A percentile compares a stretch with the other conserved stretches of the same genome.
phyloP scores from a whole-genome alignment of 2,113 vertebrate genomes.

The Phrynosoma blainvillii region DNA sequence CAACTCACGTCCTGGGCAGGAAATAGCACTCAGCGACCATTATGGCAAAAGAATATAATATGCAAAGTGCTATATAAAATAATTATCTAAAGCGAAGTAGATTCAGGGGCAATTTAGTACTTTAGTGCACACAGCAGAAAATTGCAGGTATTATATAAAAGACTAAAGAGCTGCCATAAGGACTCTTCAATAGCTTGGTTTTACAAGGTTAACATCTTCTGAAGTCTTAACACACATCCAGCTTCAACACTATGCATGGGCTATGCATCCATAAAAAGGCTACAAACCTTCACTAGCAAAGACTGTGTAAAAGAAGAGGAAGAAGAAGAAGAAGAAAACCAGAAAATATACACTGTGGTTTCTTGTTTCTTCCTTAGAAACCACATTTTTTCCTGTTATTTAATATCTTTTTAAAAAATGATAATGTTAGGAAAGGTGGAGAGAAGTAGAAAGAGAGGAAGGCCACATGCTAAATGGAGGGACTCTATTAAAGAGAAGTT shows the following conservation, averaged over 20 bases:
- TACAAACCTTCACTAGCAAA: not conserved
- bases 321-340: too few species aligned
- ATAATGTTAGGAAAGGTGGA: not conserved
- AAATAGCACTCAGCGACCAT: not conserved
- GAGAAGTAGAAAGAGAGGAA: too few species aligned
- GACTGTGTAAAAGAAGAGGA: not conserved
- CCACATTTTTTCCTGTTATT: not conserved
- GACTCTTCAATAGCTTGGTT: not conserved
- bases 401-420: too few species aligned
- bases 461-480: too few species aligned
- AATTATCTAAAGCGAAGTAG: constrained; percentile 6
- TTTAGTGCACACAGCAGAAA: constrained; percentile 2
- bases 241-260: not conserved
- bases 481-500: too few species aligned
- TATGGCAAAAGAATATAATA: constrained; percentile 9
- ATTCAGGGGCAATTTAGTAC: not conserved
- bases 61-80: not conserved
- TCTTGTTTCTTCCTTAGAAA: too few species aligned
- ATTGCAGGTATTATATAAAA: not conserved
- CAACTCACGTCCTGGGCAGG: not conserved
- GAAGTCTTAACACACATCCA: not conserved
- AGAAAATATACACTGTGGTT: too few species aligned
- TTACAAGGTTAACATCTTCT: not conserved
- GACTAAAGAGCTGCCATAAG: rapidly evolving
- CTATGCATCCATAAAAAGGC: not conserved